Conservation (phyloP, 2,113 vertebrate species). For the Paramisgurnus dabryanus region DNA sequence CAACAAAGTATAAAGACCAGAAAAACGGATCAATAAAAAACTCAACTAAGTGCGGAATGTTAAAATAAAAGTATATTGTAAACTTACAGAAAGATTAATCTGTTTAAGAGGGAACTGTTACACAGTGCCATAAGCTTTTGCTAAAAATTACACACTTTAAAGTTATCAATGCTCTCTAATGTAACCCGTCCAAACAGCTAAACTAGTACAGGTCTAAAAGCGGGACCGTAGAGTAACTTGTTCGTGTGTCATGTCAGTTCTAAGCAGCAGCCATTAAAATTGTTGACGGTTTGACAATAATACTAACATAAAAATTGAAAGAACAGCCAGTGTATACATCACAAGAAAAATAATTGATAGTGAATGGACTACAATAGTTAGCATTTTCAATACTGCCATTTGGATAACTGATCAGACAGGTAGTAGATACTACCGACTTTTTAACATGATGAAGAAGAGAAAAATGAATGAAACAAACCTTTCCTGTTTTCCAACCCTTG, state of each 20-base stretch:
- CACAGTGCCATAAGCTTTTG: conserved; percentile 2
- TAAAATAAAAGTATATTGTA: background rate
- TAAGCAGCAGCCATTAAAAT: conserved; percentile 25
- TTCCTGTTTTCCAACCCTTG: conserved; percentile 54
- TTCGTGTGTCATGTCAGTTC: background rate
- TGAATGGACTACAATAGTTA: background rate
- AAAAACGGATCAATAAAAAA: background rate
- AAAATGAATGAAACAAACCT: conserved; percentile 52
- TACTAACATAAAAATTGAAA: conserved; percentile 57
- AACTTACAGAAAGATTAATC: background rate
- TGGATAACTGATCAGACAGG: background rate
- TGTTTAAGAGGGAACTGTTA: background rate
- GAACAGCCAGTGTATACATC: conserved; percentile 71
- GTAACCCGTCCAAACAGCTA: background rate
- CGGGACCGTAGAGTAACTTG: background rate
- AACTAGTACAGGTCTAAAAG: conserved; percentile 8
- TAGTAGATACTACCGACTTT: background rate
- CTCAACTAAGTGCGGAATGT: conserved; percentile 14
- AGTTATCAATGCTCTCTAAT: background rate
- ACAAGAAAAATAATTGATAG: conserved; percentile 52
- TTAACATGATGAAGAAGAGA: background rate
- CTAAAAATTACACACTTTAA: background rate
- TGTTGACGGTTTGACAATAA: conserved; percentile 51
- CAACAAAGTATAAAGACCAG: background rate
- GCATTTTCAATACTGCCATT: background rate